phyloP scores from a whole-genome alignment of 2,113 vertebrate species.

The Gopherus evgoodei region DNA sequence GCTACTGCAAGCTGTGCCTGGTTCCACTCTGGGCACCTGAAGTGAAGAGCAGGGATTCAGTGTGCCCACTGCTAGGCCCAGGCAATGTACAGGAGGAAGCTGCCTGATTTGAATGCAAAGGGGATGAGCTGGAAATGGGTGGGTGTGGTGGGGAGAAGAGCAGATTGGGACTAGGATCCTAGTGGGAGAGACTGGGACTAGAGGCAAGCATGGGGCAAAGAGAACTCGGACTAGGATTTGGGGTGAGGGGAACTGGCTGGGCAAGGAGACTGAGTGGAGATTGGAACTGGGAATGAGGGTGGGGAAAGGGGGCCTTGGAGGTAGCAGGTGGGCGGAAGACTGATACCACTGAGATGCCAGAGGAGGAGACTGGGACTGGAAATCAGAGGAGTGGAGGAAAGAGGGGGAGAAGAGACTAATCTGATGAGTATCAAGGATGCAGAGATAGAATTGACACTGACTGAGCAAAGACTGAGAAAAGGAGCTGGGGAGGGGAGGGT shows the following conservation, averaged over 20 bases:
- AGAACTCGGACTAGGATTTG: not conserved
- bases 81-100: not conserved
- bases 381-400: not conserved
- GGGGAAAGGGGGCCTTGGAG: not conserved
- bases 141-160: not conserved
- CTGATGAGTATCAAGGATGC: not conserved
- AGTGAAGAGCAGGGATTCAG: not conserved
- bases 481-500: not conserved
- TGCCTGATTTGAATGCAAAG: not conserved
- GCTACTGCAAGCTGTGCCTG: slow-evolving; percentile 21
- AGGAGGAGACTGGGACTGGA: not conserved
- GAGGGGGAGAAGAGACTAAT: not conserved
- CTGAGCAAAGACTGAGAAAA: not conserved
- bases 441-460: not conserved
- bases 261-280: not conserved
- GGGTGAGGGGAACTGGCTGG: not conserved
- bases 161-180: fast-evolving
- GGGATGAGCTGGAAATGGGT: not conserved
- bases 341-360: not conserved
- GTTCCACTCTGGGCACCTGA: not conserved
- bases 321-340: too few relatives aligned
- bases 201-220: not conserved
- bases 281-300: not conserved
- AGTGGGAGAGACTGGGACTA: fast-evolving
- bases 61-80: not conserved